Conservation (phyloP, 2,113 vertebrate genomes). For the Nibea albiflora region DNA sequence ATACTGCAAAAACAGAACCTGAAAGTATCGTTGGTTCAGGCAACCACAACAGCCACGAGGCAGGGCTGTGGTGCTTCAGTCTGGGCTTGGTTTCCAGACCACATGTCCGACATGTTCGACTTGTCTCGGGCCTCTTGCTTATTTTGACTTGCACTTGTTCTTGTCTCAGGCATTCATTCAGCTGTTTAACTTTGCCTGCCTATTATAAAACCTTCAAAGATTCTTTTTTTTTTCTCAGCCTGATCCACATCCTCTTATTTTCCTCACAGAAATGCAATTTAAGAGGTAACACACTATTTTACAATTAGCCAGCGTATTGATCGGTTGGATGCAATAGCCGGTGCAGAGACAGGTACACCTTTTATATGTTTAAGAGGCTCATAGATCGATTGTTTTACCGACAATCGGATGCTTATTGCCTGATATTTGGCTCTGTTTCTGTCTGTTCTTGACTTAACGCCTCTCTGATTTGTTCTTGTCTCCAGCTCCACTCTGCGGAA, state of each 20-base stretch:
- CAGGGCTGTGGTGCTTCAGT: slow-evolving; percentile 48
- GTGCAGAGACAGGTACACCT: background rate
- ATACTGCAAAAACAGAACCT: slow-evolving; percentile 56
- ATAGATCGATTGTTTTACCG: background rate
- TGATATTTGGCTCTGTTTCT: background rate
- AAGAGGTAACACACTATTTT: background rate
- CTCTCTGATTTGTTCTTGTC: background rate
- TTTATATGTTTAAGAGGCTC: background rate
- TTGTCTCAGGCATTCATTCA: background rate
- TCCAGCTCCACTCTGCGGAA: background rate
- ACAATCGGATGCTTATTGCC: background rate
- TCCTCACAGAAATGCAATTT: background rate
- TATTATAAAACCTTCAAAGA: background rate
- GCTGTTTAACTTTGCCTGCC: slow-evolving; percentile 20
- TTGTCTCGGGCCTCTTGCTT: slow-evolving; percentile 37
- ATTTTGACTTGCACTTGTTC: slow-evolving; percentile 45
- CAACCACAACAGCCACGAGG: slow-evolving; percentile 49
- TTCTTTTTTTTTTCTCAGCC: background rate
- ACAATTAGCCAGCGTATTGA: background rate
- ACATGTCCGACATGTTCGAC: slow-evolving; percentile 48
- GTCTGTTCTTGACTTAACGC: background rate
- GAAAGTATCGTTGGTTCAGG: slow-evolving; percentile 39
- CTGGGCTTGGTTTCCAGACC: slow-evolving; percentile 48
- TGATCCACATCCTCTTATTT: background rate
- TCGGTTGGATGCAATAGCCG: background rate